Percentiles rank a stretch among this genome's conserved stretches.
These are phyloP conservation scores for Cromileptes altivelis DNA, from an alignment of 2,113 vertebrate species.

Conservation along the genomic window DNA sequence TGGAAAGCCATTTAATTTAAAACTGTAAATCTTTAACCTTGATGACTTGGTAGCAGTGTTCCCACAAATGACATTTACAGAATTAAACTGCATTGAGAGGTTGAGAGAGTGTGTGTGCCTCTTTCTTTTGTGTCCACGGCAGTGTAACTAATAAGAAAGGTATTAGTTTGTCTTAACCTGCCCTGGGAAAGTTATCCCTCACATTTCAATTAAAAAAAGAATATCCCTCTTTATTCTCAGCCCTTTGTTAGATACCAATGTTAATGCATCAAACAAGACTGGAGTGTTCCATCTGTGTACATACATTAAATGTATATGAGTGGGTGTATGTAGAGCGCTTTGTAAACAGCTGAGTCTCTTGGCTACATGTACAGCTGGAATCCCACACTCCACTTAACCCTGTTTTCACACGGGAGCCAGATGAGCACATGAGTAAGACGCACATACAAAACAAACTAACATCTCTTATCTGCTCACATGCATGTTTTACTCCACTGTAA, in stretches of 20 bases:
- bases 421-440: conserved; percentile 20
- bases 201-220: conserved; percentile 39
- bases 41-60: conserved; percentile 29
- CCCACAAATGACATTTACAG: background rate
- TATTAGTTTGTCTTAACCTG: conserved; percentile 46
- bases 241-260: background rate
- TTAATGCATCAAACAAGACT: background rate
- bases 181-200: conserved; percentile 18
- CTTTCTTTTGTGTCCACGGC: background rate
- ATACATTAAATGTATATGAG: background rate
- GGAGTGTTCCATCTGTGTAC: background rate
- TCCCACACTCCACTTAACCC: background rate
- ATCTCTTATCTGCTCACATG: background rate
- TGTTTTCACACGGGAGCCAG: conserved; percentile 11
- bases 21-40: conserved; percentile 40
- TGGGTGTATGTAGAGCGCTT: conserved; percentile 25
- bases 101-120: background rate
- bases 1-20: conserved; percentile 47
- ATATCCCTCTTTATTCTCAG: background rate
- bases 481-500: background rate
- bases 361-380: conserved; percentile 26
- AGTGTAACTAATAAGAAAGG: conserved; percentile 67
- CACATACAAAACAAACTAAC: background rate
- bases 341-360: conserved; percentile 51
- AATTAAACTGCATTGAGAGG: conserved; percentile 3